Evolutionary conservation across 2,797 vertebrate genomes (phyloP).

Genomic region (Cossypha caffra): DNA sequence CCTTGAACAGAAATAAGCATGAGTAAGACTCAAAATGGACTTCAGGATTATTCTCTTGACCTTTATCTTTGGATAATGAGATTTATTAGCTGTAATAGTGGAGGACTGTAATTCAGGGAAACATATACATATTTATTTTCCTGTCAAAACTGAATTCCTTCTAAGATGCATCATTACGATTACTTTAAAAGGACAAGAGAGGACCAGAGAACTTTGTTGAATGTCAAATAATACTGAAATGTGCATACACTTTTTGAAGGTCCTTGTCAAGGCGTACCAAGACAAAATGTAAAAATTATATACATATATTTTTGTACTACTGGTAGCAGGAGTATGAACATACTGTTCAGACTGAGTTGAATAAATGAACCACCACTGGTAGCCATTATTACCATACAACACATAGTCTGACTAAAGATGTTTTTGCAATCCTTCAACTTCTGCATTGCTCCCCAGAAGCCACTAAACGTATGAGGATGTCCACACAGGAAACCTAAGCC

Average conservation of each 20-base stretch:
- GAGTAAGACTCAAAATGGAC: constrained; percentile 9
- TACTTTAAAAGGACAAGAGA: background rate
- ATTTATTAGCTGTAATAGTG: constrained; percentile 43
- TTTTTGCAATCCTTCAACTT: background rate
- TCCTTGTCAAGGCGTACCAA: background rate
- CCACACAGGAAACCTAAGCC: background rate
- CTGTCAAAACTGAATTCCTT: background rate
- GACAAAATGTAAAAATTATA: background rate
- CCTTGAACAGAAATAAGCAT: background rate
- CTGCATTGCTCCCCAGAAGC: background rate
- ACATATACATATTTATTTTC: background rate
- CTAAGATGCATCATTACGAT: background rate
- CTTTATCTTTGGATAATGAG: constrained; percentile 45
- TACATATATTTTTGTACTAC: background rate
- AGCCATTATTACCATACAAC: background rate
- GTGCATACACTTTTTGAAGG: background rate
- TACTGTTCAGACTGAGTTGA: accelerated
- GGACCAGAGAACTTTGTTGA: background rate
- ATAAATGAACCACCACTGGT: background rate
- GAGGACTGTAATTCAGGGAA: background rate
- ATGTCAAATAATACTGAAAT: background rate
- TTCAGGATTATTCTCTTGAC: constrained; percentile 22
- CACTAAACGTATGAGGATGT: background rate
- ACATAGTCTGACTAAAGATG: background rate
- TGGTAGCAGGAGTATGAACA: background rate